phyloP scores from a whole-genome alignment of 2,113 vertebrate genomes.

The Rousettus leschenaultii region DNA sequence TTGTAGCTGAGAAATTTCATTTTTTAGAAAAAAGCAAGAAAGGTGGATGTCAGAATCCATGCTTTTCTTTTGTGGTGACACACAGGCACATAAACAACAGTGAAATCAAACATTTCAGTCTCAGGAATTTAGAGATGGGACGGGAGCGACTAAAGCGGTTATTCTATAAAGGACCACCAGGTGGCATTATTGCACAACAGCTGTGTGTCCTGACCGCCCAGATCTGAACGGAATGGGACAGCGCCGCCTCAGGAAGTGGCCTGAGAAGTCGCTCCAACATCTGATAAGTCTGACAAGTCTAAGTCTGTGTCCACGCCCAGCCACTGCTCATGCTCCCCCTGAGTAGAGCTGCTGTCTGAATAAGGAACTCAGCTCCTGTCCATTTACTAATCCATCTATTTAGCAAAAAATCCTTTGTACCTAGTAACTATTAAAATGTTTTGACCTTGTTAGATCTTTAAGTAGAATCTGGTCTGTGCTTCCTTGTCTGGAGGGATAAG shows the following conservation, averaged over 20 bases:
- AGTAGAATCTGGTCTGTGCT: background rate
- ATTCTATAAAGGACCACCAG: background rate
- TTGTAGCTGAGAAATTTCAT: background rate
- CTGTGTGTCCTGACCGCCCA: background rate
- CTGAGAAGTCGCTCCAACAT: background rate
- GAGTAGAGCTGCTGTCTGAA: background rate
- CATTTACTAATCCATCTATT: background rate
- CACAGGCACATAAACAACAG: background rate
- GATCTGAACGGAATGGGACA: accelerated
- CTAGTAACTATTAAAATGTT: background rate
- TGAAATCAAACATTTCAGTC: background rate
- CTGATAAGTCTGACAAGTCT: too few relatives aligned
- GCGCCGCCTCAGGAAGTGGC: background rate
- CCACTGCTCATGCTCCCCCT: background rate
- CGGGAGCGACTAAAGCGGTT: background rate
- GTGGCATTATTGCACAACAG: conserved; percentile 58
- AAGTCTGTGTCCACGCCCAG: background rate
- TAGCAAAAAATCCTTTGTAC: background rate
- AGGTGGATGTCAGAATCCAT: background rate
- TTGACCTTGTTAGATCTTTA: background rate
- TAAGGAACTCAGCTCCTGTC: background rate
- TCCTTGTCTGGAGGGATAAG: background rate
- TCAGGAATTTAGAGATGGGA: background rate
- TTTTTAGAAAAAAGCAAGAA: background rate
- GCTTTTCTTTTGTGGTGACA: background rate